These are phyloP conservation scores for Sinonovacula constricta DNA, from an alignment of 1,140 invertebrate genomes.

Conservation along the genomic window DNA sequence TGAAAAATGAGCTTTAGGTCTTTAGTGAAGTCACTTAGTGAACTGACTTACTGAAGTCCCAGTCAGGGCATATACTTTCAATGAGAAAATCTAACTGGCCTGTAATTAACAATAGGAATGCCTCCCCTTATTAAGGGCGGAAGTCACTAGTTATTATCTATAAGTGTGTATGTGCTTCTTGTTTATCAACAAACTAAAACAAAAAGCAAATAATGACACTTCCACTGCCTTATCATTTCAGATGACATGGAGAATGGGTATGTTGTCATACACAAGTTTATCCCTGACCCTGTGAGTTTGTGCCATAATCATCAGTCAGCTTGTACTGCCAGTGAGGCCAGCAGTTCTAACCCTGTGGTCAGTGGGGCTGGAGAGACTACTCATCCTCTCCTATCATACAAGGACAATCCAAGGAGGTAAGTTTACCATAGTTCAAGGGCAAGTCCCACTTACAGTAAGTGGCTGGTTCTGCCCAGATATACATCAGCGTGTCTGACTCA, in stretches of 20 bases:
- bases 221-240: background rate
- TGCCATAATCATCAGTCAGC: background rate
- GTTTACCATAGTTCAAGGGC: background rate
- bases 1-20: no score
- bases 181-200: no score
- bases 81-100: no score
- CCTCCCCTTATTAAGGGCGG: no score
- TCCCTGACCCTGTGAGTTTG: background rate
- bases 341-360: background rate
- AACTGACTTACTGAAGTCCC: no score
- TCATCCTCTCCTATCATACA: background rate
- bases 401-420: background rate
- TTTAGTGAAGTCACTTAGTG: no score
- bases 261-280: slow-evolving; percentile 47
- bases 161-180: no score
- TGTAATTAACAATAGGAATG: no score
- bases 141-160: no score
- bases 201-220: no score
- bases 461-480: background rate
- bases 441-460: background rate
- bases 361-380: background rate
- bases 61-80: no score
- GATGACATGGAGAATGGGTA: slow-evolving; percentile 47
- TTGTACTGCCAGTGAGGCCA: background rate
- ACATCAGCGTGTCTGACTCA: background rate